Evolutionary conservation across 2,888 invertebrate species (phyloP).

Genomic region (Silvanus unidentatus): DNA sequence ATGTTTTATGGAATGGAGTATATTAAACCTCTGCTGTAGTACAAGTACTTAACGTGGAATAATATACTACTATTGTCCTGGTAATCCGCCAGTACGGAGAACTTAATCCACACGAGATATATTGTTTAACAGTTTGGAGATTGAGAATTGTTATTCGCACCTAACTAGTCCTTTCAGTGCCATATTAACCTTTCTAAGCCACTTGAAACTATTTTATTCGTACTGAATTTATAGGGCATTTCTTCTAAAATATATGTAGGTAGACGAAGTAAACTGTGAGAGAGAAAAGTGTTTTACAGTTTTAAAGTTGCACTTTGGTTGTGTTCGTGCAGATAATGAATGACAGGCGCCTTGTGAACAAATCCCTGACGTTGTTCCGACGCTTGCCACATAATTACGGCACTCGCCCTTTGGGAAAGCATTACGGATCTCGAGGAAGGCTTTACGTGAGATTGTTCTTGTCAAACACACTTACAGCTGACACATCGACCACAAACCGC

Average conservation of each 20-base stretch:
- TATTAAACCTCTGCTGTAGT: slow-evolving; percentile 10
- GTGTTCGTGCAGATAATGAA: slow-evolving; percentile 3
- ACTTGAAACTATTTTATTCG: too few species aligned
- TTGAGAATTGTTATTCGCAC: slow-evolving; percentile 17
- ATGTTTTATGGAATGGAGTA: slow-evolving; percentile 10
- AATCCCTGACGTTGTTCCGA: slow-evolving; percentile 23
- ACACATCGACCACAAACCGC: slow-evolving; percentile 36
- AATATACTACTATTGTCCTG: slow-evolving; percentile 22
- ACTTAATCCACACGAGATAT: slow-evolving; percentile 18
- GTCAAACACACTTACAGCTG: slow-evolving; percentile 36
- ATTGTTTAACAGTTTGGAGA: slow-evolving; percentile 15
- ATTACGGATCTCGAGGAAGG: slow-evolving; percentile 32
- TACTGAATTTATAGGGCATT: too few species aligned
- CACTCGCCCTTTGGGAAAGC: slow-evolving; percentile 31
- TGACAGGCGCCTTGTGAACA: slow-evolving; percentile 3
- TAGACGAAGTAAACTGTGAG: too few species aligned
- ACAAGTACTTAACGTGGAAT: slow-evolving; percentile 19
- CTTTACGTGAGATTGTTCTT: slow-evolving; percentile 37
- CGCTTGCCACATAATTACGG: slow-evolving; percentile 40
- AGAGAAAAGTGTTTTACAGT: too few species aligned
- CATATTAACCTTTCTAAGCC: too few species aligned
- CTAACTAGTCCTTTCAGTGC: slow-evolving; percentile 6
- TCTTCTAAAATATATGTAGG: too few species aligned
- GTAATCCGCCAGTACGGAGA: slow-evolving; percentile 19
- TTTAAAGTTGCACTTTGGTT: neutral